Evolutionary conservation across 2,113 vertebrate genomes (phyloP).

Genomic region (Polypterus bichir): DNA sequence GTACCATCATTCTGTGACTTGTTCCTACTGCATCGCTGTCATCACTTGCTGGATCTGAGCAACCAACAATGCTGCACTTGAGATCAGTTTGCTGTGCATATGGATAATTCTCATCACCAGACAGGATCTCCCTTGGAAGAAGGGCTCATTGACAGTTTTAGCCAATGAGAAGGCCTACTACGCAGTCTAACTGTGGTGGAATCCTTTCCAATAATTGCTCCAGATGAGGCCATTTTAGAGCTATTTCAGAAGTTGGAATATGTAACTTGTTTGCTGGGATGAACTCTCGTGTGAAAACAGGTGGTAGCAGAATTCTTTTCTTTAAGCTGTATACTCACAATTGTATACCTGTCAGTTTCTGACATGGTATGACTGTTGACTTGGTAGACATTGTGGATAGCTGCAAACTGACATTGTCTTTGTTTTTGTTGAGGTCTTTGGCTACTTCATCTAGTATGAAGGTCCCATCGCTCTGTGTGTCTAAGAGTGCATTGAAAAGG

Average conservation of each 20-base stretch:
- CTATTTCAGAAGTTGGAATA: slow-evolving; percentile 11
- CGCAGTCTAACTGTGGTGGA: slow-evolving; percentile 6
- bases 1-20: slow-evolving; percentile 1
- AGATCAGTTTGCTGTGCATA: slow-evolving; percentile 15
- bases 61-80: slow-evolving; percentile 13
- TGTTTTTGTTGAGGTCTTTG: slow-evolving; percentile 1
- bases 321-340: slow-evolving; percentile 13
- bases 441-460: slow-evolving; percentile 10
- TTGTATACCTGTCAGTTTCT: slow-evolving; percentile 14
- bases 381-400: slow-evolving; percentile 13
- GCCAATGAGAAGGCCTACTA: slow-evolving; percentile 13
- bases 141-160: slow-evolving; percentile 15
- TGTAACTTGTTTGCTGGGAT: slow-evolving; percentile 9
- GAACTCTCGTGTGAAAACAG: slow-evolving; percentile 11
- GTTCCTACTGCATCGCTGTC: slow-evolving; percentile 7
- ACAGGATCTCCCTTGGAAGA: no score
- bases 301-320: slow-evolving; percentile 10
- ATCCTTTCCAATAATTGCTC: slow-evolving; percentile 5
- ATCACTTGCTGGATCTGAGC: slow-evolving; percentile 5
- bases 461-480: slow-evolving; percentile 12
- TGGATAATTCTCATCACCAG: slow-evolving; percentile 8
- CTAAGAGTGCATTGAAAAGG: slow-evolving; percentile 15
- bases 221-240: slow-evolving; percentile 16
- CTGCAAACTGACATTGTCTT: slow-evolving; percentile 7
- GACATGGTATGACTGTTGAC: slow-evolving; percentile 12